Conservation (phyloP, 2,888 invertebrate species). For the Himalopsyche japonica region DNA sequence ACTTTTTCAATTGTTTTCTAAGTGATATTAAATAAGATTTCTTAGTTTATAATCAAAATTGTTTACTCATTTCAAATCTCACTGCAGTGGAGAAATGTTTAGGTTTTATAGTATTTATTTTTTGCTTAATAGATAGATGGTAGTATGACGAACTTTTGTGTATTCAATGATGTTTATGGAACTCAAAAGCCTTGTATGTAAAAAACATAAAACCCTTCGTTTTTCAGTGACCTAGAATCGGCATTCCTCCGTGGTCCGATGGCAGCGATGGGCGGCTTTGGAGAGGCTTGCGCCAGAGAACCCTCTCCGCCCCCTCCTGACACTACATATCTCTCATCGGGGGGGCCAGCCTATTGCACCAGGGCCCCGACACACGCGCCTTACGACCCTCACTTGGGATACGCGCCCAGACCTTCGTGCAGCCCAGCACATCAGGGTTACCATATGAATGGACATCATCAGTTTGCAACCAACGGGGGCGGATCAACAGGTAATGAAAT, state of each 20-base stretch:
- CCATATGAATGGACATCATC: conserved; percentile 60
- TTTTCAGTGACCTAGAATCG: conserved; percentile 35
- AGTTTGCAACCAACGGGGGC: conserved; percentile 58
- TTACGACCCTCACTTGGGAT: conserved; percentile 53
- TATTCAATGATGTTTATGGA: no score
- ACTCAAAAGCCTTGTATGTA: no score
- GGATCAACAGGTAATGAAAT: conserved; percentile 47
- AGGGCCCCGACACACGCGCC: conserved; percentile 56
- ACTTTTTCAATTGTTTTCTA: no score
- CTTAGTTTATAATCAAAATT: no score
- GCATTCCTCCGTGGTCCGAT: conserved; percentile 43
- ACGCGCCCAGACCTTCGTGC: conserved; percentile 62
- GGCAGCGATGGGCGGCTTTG: conserved; percentile 44
- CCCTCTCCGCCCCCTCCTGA: conserved; percentile 48
- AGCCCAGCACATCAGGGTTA: conserved; percentile 64
- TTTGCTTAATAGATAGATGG: no score
- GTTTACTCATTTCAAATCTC: no score
- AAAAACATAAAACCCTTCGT: neutral
- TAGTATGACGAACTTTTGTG: no score
- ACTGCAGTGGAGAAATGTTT: no score
- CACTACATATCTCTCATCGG: conserved; percentile 44
- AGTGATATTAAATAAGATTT: no score
- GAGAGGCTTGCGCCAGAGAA: conserved; percentile 46
- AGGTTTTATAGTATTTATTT: no score
- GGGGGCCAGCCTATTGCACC: conserved; percentile 43